Conservation (phyloP, 2,113 vertebrate species). For the Scalopus aquaticus region DNA sequence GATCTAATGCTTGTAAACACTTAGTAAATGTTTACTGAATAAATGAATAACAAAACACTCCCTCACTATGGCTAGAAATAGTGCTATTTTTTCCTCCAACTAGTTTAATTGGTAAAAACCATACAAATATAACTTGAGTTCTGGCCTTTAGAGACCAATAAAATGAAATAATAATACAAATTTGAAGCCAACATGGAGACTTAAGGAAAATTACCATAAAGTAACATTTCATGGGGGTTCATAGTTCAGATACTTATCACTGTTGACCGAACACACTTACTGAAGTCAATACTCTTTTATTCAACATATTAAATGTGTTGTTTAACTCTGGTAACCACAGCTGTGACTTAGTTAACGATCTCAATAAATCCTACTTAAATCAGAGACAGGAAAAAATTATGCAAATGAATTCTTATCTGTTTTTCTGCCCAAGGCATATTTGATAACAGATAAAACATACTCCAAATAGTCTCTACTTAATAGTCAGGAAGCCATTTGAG, state of each 20-base stretch:
- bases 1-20: constrained; percentile 16
- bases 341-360: constrained; percentile 88
- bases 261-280: constrained; percentile 81
- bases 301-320: constrained; percentile 82
- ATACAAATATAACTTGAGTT: constrained; percentile 65
- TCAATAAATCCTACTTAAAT: constrained; percentile 90
- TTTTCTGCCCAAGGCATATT: constrained; percentile 79
- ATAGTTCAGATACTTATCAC: constrained; percentile 74
- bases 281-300: constrained; percentile 82
- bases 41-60: constrained; percentile 68
- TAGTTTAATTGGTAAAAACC: constrained; percentile 74
- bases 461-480: constrained; percentile 78
- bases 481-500: constrained; percentile 45
- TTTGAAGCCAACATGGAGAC: constrained; percentile 58
- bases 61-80: constrained; percentile 33
- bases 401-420: constrained; percentile 85
- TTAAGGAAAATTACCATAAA: constrained; percentile 66
- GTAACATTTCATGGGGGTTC: constrained; percentile 73
- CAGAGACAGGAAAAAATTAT: constrained; percentile 87
- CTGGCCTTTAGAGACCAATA: constrained; percentile 72
- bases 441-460: constrained; percentile 79
- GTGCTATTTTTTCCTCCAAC: constrained; percentile 62
- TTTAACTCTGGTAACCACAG: constrained; percentile 86
- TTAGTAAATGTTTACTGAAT: constrained; percentile 60
- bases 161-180: constrained; percentile 72